Evolutionary conservation across 2,888 invertebrate genomes (phyloP).

Genomic region (Dryococelus australis): DNA sequence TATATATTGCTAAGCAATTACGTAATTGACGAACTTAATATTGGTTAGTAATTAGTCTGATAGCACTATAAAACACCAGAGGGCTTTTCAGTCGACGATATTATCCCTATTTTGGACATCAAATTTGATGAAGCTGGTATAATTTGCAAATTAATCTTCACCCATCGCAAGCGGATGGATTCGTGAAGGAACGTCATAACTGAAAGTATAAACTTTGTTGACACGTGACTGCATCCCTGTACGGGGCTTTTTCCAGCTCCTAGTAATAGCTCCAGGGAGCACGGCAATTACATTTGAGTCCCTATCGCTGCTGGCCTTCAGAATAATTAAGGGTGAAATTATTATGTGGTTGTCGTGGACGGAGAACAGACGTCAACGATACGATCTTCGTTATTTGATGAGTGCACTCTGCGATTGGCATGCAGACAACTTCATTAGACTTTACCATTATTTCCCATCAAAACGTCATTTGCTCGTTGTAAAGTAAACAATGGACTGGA

Average conservation of each 20-base stretch:
- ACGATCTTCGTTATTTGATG: constrained; percentile 5
- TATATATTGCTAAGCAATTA: not conserved
- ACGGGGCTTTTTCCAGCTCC: not conserved
- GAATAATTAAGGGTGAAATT: constrained; percentile 3
- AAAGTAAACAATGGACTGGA: not conserved
- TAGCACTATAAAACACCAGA: not conserved
- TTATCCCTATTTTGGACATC: not conserved
- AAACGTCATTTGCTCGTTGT: not conserved
- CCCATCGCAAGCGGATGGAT: not conserved
- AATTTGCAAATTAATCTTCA: constrained; percentile 10
- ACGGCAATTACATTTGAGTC: constrained; percentile 4
- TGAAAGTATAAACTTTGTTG: not conserved
- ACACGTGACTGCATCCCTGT: not conserved
- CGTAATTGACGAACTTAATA: not conserved
- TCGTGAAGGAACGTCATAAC: not conserved
- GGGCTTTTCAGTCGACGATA: not conserved
- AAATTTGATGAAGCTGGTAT: constrained; percentile 1
- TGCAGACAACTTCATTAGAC: not conserved
- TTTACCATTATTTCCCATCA: not conserved
- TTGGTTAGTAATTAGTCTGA: not conserved
- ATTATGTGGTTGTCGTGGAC: not conserved
- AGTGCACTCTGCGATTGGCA: not conserved
- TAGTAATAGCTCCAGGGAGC: not conserved
- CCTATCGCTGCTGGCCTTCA: constrained; percentile 1
- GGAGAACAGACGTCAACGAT: constrained; percentile 1